These are phyloP conservation scores for Diaphora mendica DNA, from an alignment of 2,888 invertebrate species.

Conservation along the genomic window DNA sequence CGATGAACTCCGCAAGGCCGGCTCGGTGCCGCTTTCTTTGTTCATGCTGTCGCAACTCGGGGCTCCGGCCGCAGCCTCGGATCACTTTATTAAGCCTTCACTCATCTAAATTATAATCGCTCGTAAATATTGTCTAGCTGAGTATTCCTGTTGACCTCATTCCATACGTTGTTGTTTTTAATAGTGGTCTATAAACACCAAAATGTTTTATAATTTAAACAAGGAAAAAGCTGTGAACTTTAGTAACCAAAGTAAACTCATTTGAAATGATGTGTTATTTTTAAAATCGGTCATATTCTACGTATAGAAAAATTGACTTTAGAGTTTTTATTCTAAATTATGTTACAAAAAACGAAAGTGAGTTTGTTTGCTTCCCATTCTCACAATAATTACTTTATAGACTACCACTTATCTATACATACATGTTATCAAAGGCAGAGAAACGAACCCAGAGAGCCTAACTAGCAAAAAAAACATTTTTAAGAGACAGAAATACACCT, in stretches of 20 bases:
- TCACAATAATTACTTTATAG: not conserved
- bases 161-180: slow-evolving; percentile 38
- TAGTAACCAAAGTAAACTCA: slow-evolving; percentile 26
- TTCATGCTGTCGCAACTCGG: slow-evolving; percentile 80
- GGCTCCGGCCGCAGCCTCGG: slow-evolving; percentile 76
- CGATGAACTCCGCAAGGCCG: slow-evolving; percentile 85
- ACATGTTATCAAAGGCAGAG: not conserved
- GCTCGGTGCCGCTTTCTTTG: slow-evolving; percentile 83
- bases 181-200: slow-evolving; percentile 28
- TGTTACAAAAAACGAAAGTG: not conserved
- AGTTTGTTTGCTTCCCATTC: not conserved
- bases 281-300: slow-evolving; percentile 19
- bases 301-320: not conserved
- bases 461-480: not conserved
- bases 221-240: slow-evolving; percentile 23
- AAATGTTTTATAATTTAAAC: slow-evolving; percentile 33
- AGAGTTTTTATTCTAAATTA: not conserved
- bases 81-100: slow-evolving; percentile 81
- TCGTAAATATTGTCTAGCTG: slow-evolving; percentile 48
- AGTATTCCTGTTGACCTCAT: slow-evolving; percentile 52
- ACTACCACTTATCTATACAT: not conserved
- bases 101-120: slow-evolving; percentile 75
- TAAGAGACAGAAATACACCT: not conserved
- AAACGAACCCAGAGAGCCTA: not conserved
- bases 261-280: slow-evolving; percentile 22